A percentile compares a stretch with the other conserved stretches of the same genome.
phyloP scores from a whole-genome alignment of 2,888 invertebrate species.

The Caenorhabditis virilis region DNA sequence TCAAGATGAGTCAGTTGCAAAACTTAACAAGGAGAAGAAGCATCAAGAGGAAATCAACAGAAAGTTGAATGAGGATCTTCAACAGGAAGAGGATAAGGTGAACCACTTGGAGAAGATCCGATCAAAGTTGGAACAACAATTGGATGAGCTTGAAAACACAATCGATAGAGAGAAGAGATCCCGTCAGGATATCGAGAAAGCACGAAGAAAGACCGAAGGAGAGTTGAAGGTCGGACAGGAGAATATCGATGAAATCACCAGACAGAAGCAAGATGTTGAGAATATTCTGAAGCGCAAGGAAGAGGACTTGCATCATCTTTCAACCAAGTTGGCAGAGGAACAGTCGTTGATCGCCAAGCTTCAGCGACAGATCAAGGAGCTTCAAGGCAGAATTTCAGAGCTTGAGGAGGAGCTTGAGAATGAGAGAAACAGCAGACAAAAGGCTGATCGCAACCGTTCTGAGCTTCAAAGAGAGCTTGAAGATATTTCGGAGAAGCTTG shows the following conservation, averaged over 20 bases:
- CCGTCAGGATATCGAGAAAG: conserved; percentile 92
- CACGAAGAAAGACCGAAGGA: conserved; percentile 83
- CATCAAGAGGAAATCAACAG: conserved; percentile 80
- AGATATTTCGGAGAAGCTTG: conserved; percentile 82
- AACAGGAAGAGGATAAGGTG: conserved; percentile 68
- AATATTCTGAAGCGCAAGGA: conserved; percentile 77
- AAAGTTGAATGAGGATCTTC: conserved; percentile 68
- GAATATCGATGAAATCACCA: conserved; percentile 93
- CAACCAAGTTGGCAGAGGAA: conserved; percentile 96
- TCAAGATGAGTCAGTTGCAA: conserved; percentile 66
- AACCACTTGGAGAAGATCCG: conserved; percentile 69
- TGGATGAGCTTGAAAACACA: conserved; percentile 83
- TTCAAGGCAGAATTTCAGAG: conserved; percentile 79
- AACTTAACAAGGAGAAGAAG: conserved; percentile 70
- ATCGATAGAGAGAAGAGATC: conserved; percentile 99
- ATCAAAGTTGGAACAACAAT: conserved; percentile 65
- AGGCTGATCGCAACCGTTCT: conserved; percentile 93
- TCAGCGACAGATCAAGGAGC: conserved; percentile 68
- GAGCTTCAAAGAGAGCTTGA: conserved; percentile 90
- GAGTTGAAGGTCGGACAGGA: conserved; percentile 98
- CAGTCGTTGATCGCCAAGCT: conserved; percentile 85
- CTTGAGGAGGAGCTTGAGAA: conserved; percentile 99
- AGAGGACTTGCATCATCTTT: conserved; percentile 93
- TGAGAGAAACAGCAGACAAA: conserved; percentile 73
- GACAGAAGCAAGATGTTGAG: conserved; percentile 82